Evolutionary conservation across 2,888 invertebrate species (phyloP), one percentile per base, ranked within the genome.

Genomic region (Noctua pronuba): DNA sequence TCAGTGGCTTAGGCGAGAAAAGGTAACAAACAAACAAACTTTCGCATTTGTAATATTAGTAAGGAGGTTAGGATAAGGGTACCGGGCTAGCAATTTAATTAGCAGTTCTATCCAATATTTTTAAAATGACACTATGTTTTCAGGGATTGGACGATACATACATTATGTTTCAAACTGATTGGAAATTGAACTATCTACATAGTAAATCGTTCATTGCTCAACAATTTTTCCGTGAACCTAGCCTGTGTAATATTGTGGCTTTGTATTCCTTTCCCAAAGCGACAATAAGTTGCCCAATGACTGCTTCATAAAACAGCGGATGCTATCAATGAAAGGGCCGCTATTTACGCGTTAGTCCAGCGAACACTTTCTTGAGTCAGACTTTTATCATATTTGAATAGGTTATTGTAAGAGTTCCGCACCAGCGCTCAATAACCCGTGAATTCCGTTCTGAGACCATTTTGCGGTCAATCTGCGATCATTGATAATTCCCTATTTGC

Each of bases 301-400:
- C 68, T 52, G 38, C 60, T 73, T 77, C 80, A 86, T 77, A 84
- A 81, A 77, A 79, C 58, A 82, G 73, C 88, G 89, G 88, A 88
- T 86, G 86, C 75, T 80, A 70, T 80, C 87, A 88, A 88, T 85
- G 79, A 77, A 76, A 73, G 44, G 58, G 64, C 75, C 31, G 31
- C 35, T 24, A 38, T 35, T 31, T 55, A 41, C 46, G 65, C 35
- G 31, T 16, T 44, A 49, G 16, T 16, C 28, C 38, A 64, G 18
- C 11, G 35, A 69, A 66, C 64, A 18, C 7, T 31, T 44, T 55
- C 55, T 67, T 41, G 44, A 60, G 52, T 55, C 35, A 49, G 28
- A 21, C 62, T 64, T 46, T 28, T 49, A 38, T 55, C 35, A 41
- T 28, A 18, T 74, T 58, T 71, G 49, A 71, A 49, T 67, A 55